Evolutionary conservation across 2,888 invertebrate genomes (phyloP).

Genomic region (Pterostichus niger): DNA sequence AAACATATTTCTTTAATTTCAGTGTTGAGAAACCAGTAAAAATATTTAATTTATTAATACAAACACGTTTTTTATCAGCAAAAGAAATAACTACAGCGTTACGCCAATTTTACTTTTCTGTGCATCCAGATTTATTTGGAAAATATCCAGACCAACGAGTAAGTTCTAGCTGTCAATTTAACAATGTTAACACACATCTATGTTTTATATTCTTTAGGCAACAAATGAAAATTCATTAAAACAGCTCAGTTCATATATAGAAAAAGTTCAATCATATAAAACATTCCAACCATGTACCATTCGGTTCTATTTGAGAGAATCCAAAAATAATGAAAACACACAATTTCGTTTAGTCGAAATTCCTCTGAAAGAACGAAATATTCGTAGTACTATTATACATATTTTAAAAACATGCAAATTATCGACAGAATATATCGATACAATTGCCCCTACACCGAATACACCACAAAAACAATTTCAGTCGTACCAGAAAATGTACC

Average conservation of each 20-base stretch:
- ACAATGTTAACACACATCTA: background rate
- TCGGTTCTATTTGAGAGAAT: slow-evolving; percentile 89
- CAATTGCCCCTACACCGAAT: slow-evolving; percentile 76
- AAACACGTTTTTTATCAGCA: slow-evolving; percentile 80
- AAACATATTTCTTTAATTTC: slow-evolving; percentile 38
- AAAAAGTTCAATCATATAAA: slow-evolving; percentile 85
- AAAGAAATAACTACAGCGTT: slow-evolving; percentile 94
- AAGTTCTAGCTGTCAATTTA: slow-evolving; percentile 71
- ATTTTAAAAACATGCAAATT: slow-evolving; percentile 90
- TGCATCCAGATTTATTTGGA: slow-evolving; percentile 97
- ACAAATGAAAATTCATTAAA: slow-evolving; percentile 95
- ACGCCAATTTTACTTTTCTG: slow-evolving; percentile 95
- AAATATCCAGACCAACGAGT: slow-evolving; percentile 94
- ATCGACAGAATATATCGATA: slow-evolving; percentile 92
- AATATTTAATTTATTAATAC: slow-evolving; percentile 20
- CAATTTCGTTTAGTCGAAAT: slow-evolving; percentile 86
- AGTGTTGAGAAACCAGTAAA: slow-evolving; percentile 46
- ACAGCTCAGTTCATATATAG: slow-evolving; percentile 90
- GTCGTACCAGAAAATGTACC: slow-evolving; percentile 68
- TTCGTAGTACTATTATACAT: slow-evolving; percentile 86
- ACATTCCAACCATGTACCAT: slow-evolving; percentile 82
- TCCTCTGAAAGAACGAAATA: slow-evolving; percentile 83
- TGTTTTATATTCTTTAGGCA: slow-evolving; percentile 79
- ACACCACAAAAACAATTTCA: slow-evolving; percentile 14
- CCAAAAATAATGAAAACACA: slow-evolving; percentile 73